These are phyloP conservation scores for Patiria miniata DNA, from an alignment of 35 echinoderm and acorn worm genomes.

Conservation along the genomic window DNA sequence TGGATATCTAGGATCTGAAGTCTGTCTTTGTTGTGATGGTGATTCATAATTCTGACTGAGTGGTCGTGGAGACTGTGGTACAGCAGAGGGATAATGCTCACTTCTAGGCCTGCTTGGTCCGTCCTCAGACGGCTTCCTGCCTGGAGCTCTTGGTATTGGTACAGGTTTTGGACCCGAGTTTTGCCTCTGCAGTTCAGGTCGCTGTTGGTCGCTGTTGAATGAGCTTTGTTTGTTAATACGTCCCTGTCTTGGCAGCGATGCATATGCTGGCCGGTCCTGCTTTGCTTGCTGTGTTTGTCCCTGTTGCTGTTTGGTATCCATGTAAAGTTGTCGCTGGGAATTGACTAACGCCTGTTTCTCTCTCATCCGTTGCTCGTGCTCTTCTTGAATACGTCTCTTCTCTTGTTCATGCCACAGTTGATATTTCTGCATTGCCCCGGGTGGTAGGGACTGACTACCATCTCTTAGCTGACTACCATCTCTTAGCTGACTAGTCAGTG, in stretches of 20 bases:
- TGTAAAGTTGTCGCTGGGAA: constrained; percentile 25
- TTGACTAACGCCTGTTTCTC: constrained; percentile 64
- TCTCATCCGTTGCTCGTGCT: constrained; percentile 15
- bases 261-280: constrained; percentile 52
- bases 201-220: constrained; percentile 57
- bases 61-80: constrained; percentile 21
- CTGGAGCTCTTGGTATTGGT: constrained; percentile 55
- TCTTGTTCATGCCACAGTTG: constrained; percentile 70
- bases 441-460: constrained; percentile 24
- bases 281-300: background rate
- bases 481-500: constrained; percentile 21
- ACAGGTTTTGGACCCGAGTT: constrained; percentile 81
- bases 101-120: constrained; percentile 1
- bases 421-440: constrained; percentile 64
- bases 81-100: background rate
- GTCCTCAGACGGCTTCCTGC: constrained; percentile 32
- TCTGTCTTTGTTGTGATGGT: background rate
- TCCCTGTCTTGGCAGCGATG: constrained; percentile 81
- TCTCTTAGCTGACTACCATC: too few species aligned
- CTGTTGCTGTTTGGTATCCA: background rate
- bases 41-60: constrained; percentile 31
- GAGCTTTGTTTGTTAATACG: constrained; percentile 77
- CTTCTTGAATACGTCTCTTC: constrained; percentile 35
- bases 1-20: background rate
- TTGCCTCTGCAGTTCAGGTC: constrained; percentile 61